phyloP scores from a whole-genome alignment of 1,140 invertebrate species.

The Hyposmocoma kahamanoa region DNA sequence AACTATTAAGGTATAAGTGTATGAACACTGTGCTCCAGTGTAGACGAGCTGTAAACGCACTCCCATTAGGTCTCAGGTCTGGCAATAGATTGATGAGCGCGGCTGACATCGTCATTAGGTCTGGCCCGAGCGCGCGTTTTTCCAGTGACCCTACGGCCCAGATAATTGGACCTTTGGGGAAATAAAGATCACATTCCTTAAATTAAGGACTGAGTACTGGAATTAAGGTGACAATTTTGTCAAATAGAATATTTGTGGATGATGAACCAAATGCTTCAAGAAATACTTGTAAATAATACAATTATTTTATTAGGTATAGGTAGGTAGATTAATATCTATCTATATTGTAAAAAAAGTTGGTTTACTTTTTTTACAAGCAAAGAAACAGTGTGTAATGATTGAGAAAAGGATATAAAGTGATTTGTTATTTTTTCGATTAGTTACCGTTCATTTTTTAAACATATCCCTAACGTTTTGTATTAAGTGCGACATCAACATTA shows the following conservation, averaged over 20 bases:
- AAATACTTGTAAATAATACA: background rate
- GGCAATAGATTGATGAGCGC: constrained; percentile 57
- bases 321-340: background rate
- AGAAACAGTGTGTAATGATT: no score
- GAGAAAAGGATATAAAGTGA: no score
- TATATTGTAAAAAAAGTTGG: background rate
- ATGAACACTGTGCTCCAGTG: no score
- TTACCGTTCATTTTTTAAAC: no score
- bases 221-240: background rate
- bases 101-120: constrained; percentile 58
- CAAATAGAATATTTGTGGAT: background rate
- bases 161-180: constrained; percentile 1
- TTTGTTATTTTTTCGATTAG: no score
- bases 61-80: constrained; percentile 21
- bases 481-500: background rate
- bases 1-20: no score
- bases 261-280: background rate
- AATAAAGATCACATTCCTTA: background rate
- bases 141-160: constrained; percentile 10
- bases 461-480: background rate
- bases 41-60: no score
- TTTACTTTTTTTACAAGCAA: no score
- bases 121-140: constrained; percentile 32
- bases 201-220: no score
- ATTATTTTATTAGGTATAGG: background rate